phyloP scores from a whole-genome alignment of 2,888 invertebrate genomes.

The Odontocerum albicorne region DNA sequence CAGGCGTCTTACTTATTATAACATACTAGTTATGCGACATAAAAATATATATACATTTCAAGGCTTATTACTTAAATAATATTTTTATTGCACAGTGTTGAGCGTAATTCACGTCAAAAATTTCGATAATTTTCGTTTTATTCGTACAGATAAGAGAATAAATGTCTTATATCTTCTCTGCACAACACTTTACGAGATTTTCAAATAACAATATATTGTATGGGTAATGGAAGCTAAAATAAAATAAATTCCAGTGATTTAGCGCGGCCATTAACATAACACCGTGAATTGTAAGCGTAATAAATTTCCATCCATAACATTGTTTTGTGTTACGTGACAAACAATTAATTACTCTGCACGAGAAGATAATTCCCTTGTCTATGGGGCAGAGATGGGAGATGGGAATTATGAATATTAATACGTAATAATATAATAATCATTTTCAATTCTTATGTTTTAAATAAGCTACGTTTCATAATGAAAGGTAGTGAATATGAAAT shows the following conservation, averaged over 20 bases:
- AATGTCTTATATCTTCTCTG: not conserved
- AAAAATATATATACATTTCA: no score
- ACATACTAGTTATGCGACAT: no score
- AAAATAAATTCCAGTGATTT: conserved; percentile 31
- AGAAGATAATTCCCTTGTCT: conserved; percentile 22
- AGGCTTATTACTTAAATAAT: no score
- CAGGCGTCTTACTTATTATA: no score
- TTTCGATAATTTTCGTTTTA: not conserved
- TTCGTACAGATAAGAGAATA: not conserved
- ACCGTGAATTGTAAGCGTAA: conserved; percentile 28
- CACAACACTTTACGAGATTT: not conserved
- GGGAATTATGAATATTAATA: not conserved
- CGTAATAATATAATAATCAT: no score
- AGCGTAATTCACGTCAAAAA: no score
- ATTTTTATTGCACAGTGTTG: no score
- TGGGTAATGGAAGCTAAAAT: conserved; percentile 18
- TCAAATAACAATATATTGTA: not conserved
- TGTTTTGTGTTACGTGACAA: conserved; percentile 32
- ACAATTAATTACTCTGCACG: conserved; percentile 33
- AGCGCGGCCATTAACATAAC: conserved; percentile 27
- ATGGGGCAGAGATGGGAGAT: conserved; percentile 8
- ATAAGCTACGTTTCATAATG: no score
- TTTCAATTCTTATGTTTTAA: no score
- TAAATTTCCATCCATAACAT: conserved; percentile 30
- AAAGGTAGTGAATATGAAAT: no score